phyloP scores from a whole-genome alignment of 2,797 vertebrate genomes.

The Eulemur rubriventer region DNA sequence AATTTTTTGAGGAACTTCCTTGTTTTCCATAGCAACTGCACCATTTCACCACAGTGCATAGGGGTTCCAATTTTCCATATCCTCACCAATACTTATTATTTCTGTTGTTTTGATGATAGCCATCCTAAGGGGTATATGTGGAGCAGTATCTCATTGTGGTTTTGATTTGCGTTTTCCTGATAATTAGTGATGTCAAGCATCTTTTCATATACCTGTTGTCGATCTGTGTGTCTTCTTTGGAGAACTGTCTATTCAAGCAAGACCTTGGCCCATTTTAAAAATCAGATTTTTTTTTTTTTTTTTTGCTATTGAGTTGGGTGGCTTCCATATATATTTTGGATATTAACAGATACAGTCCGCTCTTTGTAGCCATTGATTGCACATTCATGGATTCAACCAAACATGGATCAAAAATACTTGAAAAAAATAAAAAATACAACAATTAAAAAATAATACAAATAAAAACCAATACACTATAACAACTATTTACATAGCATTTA shows the following conservation, averaged over 20 bases:
- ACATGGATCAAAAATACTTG: background rate
- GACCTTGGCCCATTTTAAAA: background rate
- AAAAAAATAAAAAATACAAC: background rate
- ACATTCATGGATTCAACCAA: background rate
- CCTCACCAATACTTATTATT: background rate
- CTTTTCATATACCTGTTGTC: background rate
- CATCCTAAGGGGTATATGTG: background rate
- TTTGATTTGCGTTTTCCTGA: background rate
- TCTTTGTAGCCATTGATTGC: background rate
- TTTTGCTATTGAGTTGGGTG: background rate
- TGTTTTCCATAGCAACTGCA: background rate
- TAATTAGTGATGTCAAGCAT: background rate
- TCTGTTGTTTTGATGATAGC: background rate
- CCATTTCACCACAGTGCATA: background rate
- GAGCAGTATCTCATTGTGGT: background rate
- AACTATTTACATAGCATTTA: background rate
- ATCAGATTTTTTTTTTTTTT: background rate
- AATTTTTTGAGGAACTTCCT: background rate
- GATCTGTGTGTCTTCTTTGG: background rate
- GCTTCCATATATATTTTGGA: background rate
- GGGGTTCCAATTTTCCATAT: background rate
- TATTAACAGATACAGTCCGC: background rate
- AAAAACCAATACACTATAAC: background rate
- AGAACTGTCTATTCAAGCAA: background rate
- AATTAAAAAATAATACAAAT: background rate